A percentile compares a stretch with the other conserved stretches of the same genome.
phyloP scores from a whole-genome alignment of 2,797 vertebrate species.

The Phalanger gymnotis region DNA sequence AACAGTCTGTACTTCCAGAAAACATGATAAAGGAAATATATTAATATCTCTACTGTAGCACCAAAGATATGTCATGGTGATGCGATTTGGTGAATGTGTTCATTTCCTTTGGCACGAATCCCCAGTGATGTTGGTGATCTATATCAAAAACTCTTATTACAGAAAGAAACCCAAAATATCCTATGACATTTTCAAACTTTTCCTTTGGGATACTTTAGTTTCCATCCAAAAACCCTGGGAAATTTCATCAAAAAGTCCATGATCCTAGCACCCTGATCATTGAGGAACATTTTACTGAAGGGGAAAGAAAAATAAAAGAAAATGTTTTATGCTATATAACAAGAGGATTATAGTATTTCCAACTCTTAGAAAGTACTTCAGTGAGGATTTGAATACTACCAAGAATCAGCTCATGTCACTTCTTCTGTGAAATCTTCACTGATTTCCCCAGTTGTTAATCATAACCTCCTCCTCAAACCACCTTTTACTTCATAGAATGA shows the following conservation, averaged over 20 bases:
- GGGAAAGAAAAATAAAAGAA: not conserved
- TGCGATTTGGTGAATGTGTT: not conserved
- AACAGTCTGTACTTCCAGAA: slow-evolving; percentile 42
- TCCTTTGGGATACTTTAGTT: not conserved
- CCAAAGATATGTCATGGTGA: not conserved
- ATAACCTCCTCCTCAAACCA: not conserved
- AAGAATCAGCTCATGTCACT: not conserved
- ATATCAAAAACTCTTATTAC: not conserved
- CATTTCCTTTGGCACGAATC: not conserved
- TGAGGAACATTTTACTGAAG: not conserved
- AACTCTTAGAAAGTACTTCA: not conserved
- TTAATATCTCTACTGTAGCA: not conserved
- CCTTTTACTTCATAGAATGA: too few relatives aligned
- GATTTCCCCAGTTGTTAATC: not conserved
- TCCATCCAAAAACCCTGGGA: not conserved
- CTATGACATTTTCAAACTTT: not conserved
- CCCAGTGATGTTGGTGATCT: not conserved
- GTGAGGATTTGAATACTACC: not conserved
- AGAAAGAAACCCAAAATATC: not conserved
- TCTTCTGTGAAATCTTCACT: not conserved
- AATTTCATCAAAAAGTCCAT: not conserved
- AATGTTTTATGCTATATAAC: not conserved
- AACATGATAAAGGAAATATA: slow-evolving; percentile 31
- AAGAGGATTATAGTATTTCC: not conserved
- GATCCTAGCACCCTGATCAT: not conserved